Evolutionary conservation across 2,113 vertebrate species (phyloP).

Genomic region (Alaudala cheleensis): DNA sequence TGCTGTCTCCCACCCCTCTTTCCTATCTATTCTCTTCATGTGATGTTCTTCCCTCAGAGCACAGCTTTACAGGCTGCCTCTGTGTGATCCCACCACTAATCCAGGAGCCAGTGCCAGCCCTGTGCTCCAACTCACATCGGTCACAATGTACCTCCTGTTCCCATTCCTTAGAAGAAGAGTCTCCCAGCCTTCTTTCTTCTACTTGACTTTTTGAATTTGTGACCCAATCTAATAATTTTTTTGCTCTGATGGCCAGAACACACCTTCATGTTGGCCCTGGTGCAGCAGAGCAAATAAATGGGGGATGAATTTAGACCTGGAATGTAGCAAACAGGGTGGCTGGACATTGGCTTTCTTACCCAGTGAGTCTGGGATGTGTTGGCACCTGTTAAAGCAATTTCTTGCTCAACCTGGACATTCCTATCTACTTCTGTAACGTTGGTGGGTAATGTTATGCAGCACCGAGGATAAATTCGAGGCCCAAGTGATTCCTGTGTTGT

Average conservation of each 20-base stretch:
- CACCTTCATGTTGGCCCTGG: neutral
- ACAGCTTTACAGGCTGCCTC: neutral
- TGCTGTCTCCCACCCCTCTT: neutral
- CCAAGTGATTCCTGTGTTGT: neutral
- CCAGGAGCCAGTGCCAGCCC: neutral
- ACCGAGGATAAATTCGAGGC: neutral
- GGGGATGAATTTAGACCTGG: neutral
- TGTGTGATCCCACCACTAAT: neutral
- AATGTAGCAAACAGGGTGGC: neutral
- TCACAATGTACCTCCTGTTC: neutral
- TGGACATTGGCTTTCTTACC: neutral
- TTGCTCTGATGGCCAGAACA: neutral
- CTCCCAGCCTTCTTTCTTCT: neutral
- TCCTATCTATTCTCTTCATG: neutral
- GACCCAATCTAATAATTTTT: neutral
- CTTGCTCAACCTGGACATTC: constrained; percentile 31
- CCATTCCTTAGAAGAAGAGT: neutral
- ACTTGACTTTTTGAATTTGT: fast-evolving
- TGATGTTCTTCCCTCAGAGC: neutral
- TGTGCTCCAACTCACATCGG: fast-evolving
- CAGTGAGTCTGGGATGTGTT: neutral
- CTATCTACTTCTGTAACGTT: neutral
- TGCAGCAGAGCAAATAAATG: neutral
- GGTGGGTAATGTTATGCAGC: neutral
- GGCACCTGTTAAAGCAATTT: neutral